Evolutionary conservation across 2,113 vertebrate species (phyloP).

Genomic region (Dicentrarchus labrax): DNA sequence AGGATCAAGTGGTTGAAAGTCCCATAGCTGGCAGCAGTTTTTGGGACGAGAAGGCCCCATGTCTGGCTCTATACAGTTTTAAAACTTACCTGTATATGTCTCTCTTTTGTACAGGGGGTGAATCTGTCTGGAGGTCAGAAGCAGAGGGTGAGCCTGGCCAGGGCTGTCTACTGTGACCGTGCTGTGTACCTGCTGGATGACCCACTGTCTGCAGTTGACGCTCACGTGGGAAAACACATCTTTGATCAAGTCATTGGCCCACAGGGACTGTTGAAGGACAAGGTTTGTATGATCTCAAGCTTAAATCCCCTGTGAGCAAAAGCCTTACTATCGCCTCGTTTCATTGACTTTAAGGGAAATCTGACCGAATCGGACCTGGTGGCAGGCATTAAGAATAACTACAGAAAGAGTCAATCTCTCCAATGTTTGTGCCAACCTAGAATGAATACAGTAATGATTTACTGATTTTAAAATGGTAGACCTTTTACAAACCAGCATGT

Average conservation of each 20-base stretch:
- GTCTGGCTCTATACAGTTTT: not conserved
- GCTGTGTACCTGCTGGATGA: conserved; percentile 93
- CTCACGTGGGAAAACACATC: conserved; percentile 96
- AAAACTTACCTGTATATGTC: not conserved
- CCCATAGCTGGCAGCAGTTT: not conserved
- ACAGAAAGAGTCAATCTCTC: too few species aligned
- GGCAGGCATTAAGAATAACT: too few species aligned
- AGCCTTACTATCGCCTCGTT: too few species aligned
- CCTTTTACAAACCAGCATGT: not conserved
- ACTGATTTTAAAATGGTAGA: not conserved
- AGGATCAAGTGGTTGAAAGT: not conserved
- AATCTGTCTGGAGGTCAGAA: conserved; percentile 98
- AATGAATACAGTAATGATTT: too few species aligned
- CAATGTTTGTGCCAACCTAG: too few species aligned
- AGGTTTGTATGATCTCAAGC: conserved; percentile 78
- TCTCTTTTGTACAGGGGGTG: conserved; percentile 87
- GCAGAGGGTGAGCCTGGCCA: conserved; percentile 93
- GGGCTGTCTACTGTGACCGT: conserved; percentile 90
- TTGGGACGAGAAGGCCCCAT: not conserved
- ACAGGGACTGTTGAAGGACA: conserved; percentile 91
- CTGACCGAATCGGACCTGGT: too few species aligned
- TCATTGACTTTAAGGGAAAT: too few species aligned
- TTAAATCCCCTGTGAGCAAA: too few species aligned
- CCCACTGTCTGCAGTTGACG: conserved; percentile 94
- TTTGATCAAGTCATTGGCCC: conserved; percentile 95